Percentiles rank a stretch among this genome's conserved stretches.
Conservation (phyloP, 2,113 vertebrate species). For the Lampris megalopsis region DNA sequence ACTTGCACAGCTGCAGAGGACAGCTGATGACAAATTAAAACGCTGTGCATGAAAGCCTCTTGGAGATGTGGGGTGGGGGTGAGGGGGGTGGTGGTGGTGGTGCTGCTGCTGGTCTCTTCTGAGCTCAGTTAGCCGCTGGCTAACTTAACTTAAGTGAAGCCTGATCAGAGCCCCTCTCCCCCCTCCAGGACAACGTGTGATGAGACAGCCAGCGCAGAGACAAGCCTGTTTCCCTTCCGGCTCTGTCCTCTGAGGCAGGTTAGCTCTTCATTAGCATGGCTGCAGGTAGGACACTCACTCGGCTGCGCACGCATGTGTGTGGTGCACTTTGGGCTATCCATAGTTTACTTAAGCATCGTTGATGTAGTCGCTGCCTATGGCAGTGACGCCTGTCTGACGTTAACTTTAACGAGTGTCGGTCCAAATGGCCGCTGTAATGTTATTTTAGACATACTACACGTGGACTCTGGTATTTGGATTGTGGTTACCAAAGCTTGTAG, state of each 20-base stretch:
- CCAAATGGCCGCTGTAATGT: slow-evolving; percentile 13
- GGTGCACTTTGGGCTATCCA: slow-evolving; percentile 58
- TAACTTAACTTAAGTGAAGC: slow-evolving; percentile 50
- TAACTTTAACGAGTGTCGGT: slow-evolving; percentile 55
- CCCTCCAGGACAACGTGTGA: slow-evolving; percentile 54
- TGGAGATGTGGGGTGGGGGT: background rate
- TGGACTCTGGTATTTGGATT: slow-evolving; percentile 8
- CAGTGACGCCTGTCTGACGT: slow-evolving; percentile 31
- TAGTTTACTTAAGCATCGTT: slow-evolving; percentile 75
- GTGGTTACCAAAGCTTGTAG: background rate
- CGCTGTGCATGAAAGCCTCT: slow-evolving; percentile 6
- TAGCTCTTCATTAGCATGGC: slow-evolving; percentile 47
- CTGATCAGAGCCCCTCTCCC: slow-evolving; percentile 52
- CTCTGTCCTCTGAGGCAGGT: slow-evolving; percentile 49
- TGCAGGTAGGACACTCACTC: slow-evolving; percentile 46
- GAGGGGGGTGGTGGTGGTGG: background rate
- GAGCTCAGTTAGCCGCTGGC: slow-evolving; percentile 33
- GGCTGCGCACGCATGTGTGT: slow-evolving; percentile 42
- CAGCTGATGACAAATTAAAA: slow-evolving; percentile 18
- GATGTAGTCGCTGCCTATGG: slow-evolving; percentile 59
- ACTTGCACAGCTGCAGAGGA: slow-evolving; percentile 4
- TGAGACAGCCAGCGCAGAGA: slow-evolving; percentile 33
- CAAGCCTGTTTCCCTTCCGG: slow-evolving; percentile 54
- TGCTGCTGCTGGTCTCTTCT: slow-evolving; percentile 20
- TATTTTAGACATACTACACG: slow-evolving; percentile 17